Evolutionary conservation across 2,888 invertebrate species (phyloP), one percentile per base, ranked within the genome.

Genomic region (Acanthococcus lagerstroemiae): DNA sequence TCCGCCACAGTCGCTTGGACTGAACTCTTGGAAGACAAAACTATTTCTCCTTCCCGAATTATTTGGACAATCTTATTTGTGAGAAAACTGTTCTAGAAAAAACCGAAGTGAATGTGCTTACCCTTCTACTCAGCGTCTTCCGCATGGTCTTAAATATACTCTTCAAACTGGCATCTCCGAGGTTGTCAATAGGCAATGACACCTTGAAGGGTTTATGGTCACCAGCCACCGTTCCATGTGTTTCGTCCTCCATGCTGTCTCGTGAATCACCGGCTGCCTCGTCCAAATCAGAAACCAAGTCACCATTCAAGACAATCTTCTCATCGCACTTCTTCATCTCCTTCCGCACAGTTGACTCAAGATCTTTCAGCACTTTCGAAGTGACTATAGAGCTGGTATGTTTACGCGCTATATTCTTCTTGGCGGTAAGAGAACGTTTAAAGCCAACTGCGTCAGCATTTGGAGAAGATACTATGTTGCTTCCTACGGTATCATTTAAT

Each of bases 161-260:
- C 25, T 58, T 58, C 48, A 58, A 58, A 58, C 12, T 58, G 9
- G 44, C 58, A 25, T 17, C 46, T 45, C 46, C 46, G 4, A 58
- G n/a, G 3, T 22, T 26, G 9, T 46, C 58, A 17, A 24, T n/a
- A 25, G 24, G 26, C 26, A 58, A 26, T 15, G 12, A 2, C n/a
- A 37, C 37, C n/a, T 37, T 37, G 37, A 15, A 37, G 12, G 50
- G 50, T n/a, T 9, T 50, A 2, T 50, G 19, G 19, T 50, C 50
- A 9, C 50, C 19, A 50, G 50, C 9, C 19, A 9, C 9, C 17
- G 2, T n/a, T 50, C 9, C 21, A 50, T n/a, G n/a, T 1, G 21
- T 19, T n/a, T 2, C n/a, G 50, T 1, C 9, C 9, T 50, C 19
- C 2, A n/a, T 50, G 15, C 17, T 50, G 19, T n/a, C 9, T 9